These are phyloP conservation scores for Platyrinchus mystaceus DNA, from an alignment of 2,797 vertebrate species.

Conservation along the genomic window DNA sequence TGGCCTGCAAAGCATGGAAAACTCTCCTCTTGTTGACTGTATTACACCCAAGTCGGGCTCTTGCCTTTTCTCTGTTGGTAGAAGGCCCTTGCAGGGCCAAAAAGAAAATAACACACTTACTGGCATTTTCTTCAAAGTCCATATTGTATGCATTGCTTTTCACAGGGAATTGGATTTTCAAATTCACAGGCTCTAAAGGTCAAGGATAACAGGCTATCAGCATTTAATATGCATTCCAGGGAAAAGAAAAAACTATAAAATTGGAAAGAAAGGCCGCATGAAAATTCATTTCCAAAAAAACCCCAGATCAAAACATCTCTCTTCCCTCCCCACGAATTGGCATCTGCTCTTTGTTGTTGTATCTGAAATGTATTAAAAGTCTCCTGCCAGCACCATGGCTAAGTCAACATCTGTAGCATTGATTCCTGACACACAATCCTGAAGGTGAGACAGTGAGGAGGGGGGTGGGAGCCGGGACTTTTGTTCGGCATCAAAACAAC, in stretches of 20 bases:
- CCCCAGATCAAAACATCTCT: conserved; percentile 53
- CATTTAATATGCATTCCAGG: conserved; percentile 65
- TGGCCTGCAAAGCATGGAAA: background rate
- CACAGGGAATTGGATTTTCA: conserved; percentile 71
- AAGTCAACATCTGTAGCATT: conserved; percentile 64
- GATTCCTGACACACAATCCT: conserved; percentile 48
- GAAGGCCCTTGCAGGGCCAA: background rate
- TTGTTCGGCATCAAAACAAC: conserved; percentile 51
- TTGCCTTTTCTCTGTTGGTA: background rate
- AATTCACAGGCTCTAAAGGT: conserved; percentile 63
- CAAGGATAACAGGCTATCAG: conserved; percentile 71
- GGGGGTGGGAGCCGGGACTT: background rate
- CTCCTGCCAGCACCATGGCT: conserved; percentile 3
- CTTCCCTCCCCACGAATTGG: conserved; percentile 10
- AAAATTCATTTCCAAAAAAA: conserved; percentile 58
- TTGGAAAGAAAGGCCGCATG: conserved; percentile 55
- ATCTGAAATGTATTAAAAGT: conserved; percentile 51
- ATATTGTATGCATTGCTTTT: conserved; percentile 43
- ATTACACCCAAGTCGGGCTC: background rate
- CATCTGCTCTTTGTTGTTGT: conserved; percentile 51
- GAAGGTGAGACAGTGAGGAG: conserved; percentile 44
- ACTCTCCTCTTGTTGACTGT: background rate
- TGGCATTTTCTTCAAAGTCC: conserved; percentile 54
- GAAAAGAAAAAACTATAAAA: conserved; percentile 38
- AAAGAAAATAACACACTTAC: conserved; percentile 30